Evolutionary conservation across 2,888 invertebrate species (phyloP).

Genomic region (Ophion ventricosus): DNA sequence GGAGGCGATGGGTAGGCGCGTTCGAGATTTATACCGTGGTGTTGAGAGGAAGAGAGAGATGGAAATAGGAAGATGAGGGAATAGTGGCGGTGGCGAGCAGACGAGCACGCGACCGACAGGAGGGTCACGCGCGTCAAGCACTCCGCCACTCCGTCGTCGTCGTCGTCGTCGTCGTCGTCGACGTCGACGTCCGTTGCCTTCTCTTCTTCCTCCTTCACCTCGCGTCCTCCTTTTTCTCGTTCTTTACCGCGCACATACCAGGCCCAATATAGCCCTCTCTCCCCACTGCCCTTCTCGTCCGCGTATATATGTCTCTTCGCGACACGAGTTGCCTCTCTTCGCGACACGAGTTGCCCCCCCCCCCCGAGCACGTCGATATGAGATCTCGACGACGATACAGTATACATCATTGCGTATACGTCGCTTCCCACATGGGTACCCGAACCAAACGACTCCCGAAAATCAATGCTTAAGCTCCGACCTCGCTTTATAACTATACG

Average conservation of each 20-base stretch:
- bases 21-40: conserved; percentile 1
- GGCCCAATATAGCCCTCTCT: conserved; percentile 54
- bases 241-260: conserved; percentile 57
- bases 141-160: conserved; percentile 52
- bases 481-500: too few relatives aligned
- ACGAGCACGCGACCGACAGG: conserved; percentile 63
- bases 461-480: neutral
- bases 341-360: conserved; percentile 25
- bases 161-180: conserved; percentile 16
- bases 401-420: conserved; percentile 1
- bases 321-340: conserved; percentile 20
- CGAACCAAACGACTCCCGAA: neutral
- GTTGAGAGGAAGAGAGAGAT: conserved; percentile 40
- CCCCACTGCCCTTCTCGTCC: conserved; percentile 24
- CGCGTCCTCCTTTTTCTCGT: conserved; percentile 49
- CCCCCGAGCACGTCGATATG: conserved; percentile 55
- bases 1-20: neutral
- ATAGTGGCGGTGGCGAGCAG: conserved; percentile 54
- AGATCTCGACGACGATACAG: conserved; percentile 36
- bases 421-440: neutral
- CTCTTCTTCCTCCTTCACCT: conserved; percentile 45
- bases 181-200: conserved; percentile 24
- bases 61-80: conserved; percentile 46
- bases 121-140: conserved; percentile 68
- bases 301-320: conserved; percentile 9